These are phyloP conservation scores for Pogoniulus pusillus DNA, from an alignment of 2,797 vertebrate species.

Conservation along the genomic window DNA sequence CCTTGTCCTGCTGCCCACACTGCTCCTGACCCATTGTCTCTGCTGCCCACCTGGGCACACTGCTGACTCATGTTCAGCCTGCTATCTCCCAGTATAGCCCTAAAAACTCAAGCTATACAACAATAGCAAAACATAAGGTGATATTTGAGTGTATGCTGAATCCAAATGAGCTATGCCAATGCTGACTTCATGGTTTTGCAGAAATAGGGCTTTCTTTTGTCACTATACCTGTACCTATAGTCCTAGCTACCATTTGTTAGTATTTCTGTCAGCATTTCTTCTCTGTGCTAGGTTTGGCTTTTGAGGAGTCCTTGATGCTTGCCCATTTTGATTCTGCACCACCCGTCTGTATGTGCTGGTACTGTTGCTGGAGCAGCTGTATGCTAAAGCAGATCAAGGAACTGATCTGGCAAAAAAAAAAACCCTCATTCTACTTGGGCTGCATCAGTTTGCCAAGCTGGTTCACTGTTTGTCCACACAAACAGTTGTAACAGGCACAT, in stretches of 20 bases:
- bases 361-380: neutral
- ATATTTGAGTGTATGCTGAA: neutral
- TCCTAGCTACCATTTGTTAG: neutral
- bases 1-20: too few relatives aligned
- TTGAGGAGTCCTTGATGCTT: neutral
- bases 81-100: too few relatives aligned
- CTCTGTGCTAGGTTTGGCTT: neutral
- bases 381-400: neutral
- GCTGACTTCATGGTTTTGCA: neutral
- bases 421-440: neutral
- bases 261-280: neutral
- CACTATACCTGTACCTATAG: neutral
- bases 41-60: too few relatives aligned
- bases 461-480: neutral
- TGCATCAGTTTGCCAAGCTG: neutral
- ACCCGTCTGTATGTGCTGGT: neutral
- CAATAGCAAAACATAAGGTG: neutral
- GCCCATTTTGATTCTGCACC: neutral
- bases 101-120: neutral
- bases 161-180: neutral
- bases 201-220: neutral
- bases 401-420: neutral
- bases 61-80: too few relatives aligned
- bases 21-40: too few relatives aligned
- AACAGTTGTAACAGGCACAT: neutral